Evolutionary conservation across 2,113 vertebrate genomes (phyloP).

Genomic region (Siniperca chuatsi): DNA sequence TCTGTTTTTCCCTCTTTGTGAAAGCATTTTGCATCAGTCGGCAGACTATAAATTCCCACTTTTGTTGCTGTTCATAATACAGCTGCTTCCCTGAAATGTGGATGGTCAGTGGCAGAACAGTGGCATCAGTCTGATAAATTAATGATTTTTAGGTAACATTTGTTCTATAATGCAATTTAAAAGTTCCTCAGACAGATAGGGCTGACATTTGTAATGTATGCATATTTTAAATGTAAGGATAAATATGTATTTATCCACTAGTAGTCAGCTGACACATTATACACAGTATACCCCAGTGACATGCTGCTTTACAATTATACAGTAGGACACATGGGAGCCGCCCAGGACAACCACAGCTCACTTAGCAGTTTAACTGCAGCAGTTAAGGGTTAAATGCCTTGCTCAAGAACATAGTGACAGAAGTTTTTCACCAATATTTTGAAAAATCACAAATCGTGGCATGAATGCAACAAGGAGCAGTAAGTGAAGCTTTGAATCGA

Average conservation of each 20-base stretch:
- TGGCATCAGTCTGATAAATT: background rate
- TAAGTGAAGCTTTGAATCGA: conserved; percentile 23
- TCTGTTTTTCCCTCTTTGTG: background rate
- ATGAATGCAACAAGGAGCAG: conserved; percentile 1
- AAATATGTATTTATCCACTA: background rate
- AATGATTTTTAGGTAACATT: conserved; percentile 2
- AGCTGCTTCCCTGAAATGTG: background rate
- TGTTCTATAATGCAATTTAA: background rate
- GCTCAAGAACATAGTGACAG: background rate
- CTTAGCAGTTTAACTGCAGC: background rate
- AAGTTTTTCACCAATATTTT: background rate
- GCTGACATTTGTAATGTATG: conserved; percentile 18
- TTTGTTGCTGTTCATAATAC: conserved; percentile 6
- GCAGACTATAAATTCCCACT: background rate
- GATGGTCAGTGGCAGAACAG: conserved; percentile 9
- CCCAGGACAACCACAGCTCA: background rate
- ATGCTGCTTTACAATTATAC: conserved; percentile 4
- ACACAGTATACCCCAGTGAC: background rate
- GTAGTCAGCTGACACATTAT: background rate
- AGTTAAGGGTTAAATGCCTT: conserved; percentile 7
- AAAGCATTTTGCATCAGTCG: background rate
- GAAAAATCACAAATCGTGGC: conserved; percentile 3
- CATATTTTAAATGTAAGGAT: background rate
- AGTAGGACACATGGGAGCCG: background rate
- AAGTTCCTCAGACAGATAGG: background rate